Evolutionary conservation across 2,888 invertebrate species (phyloP), one percentile per base, ranked within the genome.

Genomic region (Drosophila anomelani): DNA sequence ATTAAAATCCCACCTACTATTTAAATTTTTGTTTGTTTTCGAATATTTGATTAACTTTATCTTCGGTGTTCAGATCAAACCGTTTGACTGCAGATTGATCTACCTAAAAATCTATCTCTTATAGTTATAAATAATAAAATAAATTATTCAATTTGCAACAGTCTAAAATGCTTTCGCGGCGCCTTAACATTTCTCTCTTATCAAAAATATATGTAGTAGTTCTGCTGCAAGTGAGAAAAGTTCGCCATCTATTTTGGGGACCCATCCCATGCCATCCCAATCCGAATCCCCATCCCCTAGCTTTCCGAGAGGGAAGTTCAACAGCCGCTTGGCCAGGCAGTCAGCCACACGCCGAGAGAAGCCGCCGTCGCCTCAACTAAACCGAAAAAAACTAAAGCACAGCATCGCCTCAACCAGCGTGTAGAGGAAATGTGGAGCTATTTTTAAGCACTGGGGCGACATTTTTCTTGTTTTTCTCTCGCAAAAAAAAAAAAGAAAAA

Each of bases 391-490:
- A 60, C 43, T 29, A 53, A 43, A 47, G 44, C 29, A 38, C 55
- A 55, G 66, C 47, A 66, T 49, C 78, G 60, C 34, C 44, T 44
- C 51, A 34, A 63, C 66, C 69, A 79, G 64, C 67, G 59, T 20
- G 36, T 53, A 53, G 68, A 69, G 64, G 70, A 74, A 56, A 69
- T 59, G 62, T 57, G 63, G 23, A 59, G 61, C 77, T 89, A 89
- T 85, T 85, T 88, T 71, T 85, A 89, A 73, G 56, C 58, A 70
- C 67, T 68, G 75, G 71, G 76, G 81, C 88, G 81, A 87, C 89
- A 89, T 83, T 85, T 78, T 81, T 68, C 46, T 70, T 68, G 56
- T 70, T 70, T 70, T 66, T 61, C 59, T 63, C 60, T 55, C 69
- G 81, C 79, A 54, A 70, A 80, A 63, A 72, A 57, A 12, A 44